These are phyloP conservation scores for Drosophila aff. DNA, from an alignment of 1,140 invertebrate genomes.

Conservation along the genomic window DNA sequence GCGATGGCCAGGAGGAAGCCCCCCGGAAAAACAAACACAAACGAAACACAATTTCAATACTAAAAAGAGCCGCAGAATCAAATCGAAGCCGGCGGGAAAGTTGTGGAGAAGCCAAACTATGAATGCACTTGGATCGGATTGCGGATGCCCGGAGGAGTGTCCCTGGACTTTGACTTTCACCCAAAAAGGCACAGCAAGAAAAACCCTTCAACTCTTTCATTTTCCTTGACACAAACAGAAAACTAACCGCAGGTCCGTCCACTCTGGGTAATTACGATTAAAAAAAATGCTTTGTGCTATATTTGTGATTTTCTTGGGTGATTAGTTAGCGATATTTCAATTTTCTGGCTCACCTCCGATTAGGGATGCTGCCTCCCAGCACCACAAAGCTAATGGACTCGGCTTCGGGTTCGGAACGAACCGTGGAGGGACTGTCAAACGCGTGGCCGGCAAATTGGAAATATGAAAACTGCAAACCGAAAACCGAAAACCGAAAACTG, in stretches of 20 bases:
- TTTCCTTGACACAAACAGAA: neutral
- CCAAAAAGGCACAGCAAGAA: neutral
- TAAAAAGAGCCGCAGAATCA: conserved; percentile 42
- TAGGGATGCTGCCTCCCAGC: neutral
- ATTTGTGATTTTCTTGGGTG: conserved; percentile 17
- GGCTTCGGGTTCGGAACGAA: neutral
- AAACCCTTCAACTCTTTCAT: no score
- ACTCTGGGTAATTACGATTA: neutral
- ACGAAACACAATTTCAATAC: conserved; percentile 51
- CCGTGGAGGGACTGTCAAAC: conserved; percentile 23
- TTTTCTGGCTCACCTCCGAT: conserved; percentile 2
- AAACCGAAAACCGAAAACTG: conserved; percentile 47
- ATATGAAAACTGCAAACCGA: conserved; percentile 65
- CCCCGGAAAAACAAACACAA: conserved; percentile 30
- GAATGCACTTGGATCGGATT: conserved; percentile 31
- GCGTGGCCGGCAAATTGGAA: conserved; percentile 57
- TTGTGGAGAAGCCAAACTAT: conserved; percentile 15
- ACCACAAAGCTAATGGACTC: conserved; percentile 35
- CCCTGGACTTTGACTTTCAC: neutral
- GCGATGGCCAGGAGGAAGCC: conserved; percentile 1
- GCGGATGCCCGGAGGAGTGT: neutral
- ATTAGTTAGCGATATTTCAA: conserved; percentile 18
- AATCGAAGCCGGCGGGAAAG: conserved; percentile 39
- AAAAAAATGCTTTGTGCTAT: neutral
- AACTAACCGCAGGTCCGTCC: neutral